Conservation (phyloP, 2,888 invertebrate species). For the Tetrapedia diversipes region DNA sequence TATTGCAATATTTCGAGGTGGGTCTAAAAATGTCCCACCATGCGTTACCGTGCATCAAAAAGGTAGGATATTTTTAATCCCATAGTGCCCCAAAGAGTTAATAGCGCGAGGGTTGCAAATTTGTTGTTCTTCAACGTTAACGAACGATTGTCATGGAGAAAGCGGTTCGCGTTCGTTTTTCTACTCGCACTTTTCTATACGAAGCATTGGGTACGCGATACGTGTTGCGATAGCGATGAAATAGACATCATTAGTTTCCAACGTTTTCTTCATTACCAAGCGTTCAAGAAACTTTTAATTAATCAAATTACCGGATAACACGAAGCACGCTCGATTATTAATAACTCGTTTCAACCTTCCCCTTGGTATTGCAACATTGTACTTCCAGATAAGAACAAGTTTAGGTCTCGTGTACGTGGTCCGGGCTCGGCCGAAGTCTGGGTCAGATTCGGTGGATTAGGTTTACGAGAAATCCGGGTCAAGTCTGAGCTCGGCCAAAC, state of each 20-base stretch:
- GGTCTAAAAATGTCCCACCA: too few relatives aligned
- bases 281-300: slow-evolving; percentile 34
- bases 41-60: too few relatives aligned
- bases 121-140: background rate
- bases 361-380: background rate
- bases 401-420: slow-evolving; percentile 8
- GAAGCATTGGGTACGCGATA: too few relatives aligned
- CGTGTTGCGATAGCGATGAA: background rate
- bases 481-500: slow-evolving; percentile 16
- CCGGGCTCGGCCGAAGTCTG: slow-evolving; percentile 1
- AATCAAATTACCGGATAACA: slow-evolving; percentile 31
- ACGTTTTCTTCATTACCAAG: slow-evolving; percentile 8
- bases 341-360: slow-evolving; percentile 10
- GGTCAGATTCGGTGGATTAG: slow-evolving; percentile 47
- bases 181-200: background rate
- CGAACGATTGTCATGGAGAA: background rate
- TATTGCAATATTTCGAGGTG: too few relatives aligned
- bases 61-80: too few relatives aligned
- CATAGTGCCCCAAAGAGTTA: too few relatives aligned
- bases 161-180: background rate
- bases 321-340: slow-evolving; percentile 11
- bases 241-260: slow-evolving; percentile 6
- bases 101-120: too few relatives aligned
- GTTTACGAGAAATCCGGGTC: slow-evolving; percentile 18
- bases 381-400: slow-evolving; percentile 17